Base-by-base conservation (phyloP, 2,113 vertebrate genomes). In the Triplophysa siluroides region DNA sequence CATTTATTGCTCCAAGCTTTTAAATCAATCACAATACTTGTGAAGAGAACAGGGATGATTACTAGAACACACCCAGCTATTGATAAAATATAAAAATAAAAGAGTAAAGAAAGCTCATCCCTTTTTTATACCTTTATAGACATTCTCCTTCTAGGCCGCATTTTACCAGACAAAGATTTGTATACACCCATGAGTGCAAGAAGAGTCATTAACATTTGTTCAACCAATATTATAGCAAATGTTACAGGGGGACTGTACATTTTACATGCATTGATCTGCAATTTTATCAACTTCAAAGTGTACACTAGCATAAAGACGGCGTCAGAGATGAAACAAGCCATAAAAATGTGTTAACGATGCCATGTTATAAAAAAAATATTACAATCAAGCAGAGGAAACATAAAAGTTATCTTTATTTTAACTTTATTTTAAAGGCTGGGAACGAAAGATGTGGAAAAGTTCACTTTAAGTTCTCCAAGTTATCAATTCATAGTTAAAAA, bases 341-440 rank as follows among this genome's bases (percentile, higher is more conserved):
- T 16, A 54, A 38, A n/a, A 6, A 38, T 38, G 6, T 38, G 33
- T 38, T 38, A 38, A 7, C 1, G 19, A 58, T 58, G 47, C 13
- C 7, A 50, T 16, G 67, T 83, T 67, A 77, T 56, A 58, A 69
- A 58, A n/a, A 72, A 58, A 69, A 81, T 14, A 86, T 80, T 60
- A 75, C 64, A 88, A 83, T 18, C 56, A 79, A n/a, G 54, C 61
- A 84, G 47, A 50, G 52, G 66, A 90, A 88, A 78, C 90, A 88
- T 90, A 92, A 93, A 92, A 92, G 84, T 89, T 78, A 52, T 56
- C 88, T 92, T 93, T 92, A 92, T 93, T 93, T 89, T 85, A 89
- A 84, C 86, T 88, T 88, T 87, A 88, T 83, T 87, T 88, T 88
- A 86, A 89, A 90, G 87, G 85, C 86, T 87, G 68, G 79, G 83